Conservation (phyloP, 2,888 invertebrate species). For the Mimachlamys varia region DNA sequence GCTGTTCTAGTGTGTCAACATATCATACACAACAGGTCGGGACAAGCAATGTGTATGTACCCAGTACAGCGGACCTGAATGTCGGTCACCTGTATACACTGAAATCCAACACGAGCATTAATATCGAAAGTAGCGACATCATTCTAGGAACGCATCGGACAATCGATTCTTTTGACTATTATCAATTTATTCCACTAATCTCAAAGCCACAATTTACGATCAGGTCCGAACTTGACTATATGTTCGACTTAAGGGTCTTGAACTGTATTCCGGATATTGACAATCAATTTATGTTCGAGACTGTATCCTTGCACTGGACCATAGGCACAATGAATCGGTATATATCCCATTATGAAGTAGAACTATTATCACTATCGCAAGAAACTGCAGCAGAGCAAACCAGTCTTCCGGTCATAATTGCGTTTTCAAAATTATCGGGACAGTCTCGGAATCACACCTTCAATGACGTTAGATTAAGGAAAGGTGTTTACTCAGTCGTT, state of each 20-base stretch:
- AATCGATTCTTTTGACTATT: background rate
- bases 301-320: background rate
- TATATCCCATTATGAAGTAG: background rate
- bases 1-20: background rate
- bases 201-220: background rate
- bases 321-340: background rate
- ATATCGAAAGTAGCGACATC: background rate
- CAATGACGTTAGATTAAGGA: background rate
- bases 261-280: background rate
- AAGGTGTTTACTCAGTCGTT: background rate
- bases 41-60: background rate
- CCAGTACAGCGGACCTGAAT: background rate
- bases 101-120: background rate
- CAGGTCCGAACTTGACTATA: background rate
- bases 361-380: background rate
- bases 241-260: background rate
- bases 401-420: background rate
- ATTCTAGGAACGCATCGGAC: background rate
- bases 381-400: background rate
- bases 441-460: background rate
- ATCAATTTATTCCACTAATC: background rate
- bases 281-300: background rate
- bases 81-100: background rate
- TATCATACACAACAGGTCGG: background rate
- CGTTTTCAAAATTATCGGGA: background rate